A percentile compares a stretch with the other conserved stretches of the same genome.
Evolutionary conservation across 2,888 invertebrate genomes (phyloP).

Genomic region (Polyommatus icarus): DNA sequence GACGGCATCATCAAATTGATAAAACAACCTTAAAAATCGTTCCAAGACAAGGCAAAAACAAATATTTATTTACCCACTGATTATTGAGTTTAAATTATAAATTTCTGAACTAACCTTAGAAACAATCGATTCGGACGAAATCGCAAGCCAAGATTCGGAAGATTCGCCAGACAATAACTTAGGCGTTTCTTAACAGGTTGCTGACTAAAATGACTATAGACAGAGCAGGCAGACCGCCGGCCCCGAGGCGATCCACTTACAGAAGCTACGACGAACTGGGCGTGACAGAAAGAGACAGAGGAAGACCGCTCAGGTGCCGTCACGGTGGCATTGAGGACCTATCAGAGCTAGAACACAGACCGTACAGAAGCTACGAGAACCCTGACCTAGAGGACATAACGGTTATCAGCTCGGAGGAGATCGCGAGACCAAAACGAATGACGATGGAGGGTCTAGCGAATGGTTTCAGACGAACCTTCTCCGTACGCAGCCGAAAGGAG

Average conservation of each 20-base stretch:
- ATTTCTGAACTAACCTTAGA: neutral
- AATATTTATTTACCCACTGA: neutral
- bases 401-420: slow-evolving; percentile 72
- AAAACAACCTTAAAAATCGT: no score
- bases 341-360: slow-evolving; percentile 61
- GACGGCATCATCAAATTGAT: no score
- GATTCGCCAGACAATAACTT: slow-evolving; percentile 40
- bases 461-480: slow-evolving; percentile 71
- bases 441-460: slow-evolving; percentile 71
- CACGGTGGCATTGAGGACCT: slow-evolving; percentile 72
- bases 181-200: slow-evolving; percentile 66
- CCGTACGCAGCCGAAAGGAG: slow-evolving; percentile 65
- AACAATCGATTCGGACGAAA: neutral
- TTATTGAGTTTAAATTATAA: neutral
- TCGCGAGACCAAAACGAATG: slow-evolving; percentile 63
- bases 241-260: slow-evolving; percentile 72
- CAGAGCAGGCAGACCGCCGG: slow-evolving; percentile 67
- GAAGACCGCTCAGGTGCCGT: slow-evolving; percentile 63
- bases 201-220: slow-evolving; percentile 69
- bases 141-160: slow-evolving; percentile 44
- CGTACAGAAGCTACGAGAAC: slow-evolving; percentile 56
- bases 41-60: neutral
- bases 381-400: slow-evolving; percentile 71
- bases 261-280: slow-evolving; percentile 75
- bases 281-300: slow-evolving; percentile 64